A percentile compares a stretch with the other conserved stretches of the same genome.
Conservation (phyloP, 2,113 vertebrate genomes). For the Tachysurus vachellii region DNA sequence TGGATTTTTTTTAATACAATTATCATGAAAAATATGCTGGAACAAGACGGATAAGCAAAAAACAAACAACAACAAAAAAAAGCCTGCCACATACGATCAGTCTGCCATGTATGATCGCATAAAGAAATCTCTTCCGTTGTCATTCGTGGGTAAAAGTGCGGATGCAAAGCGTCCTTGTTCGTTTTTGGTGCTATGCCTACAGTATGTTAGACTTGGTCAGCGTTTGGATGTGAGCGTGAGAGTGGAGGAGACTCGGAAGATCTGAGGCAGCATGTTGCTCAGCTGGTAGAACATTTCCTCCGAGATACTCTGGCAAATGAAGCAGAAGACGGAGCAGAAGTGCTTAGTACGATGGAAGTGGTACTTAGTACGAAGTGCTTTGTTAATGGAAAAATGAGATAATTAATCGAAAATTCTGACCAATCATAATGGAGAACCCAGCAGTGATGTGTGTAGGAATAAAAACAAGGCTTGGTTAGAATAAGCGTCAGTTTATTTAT, state of each 20-base stretch:
- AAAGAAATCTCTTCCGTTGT: neutral
- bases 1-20: neutral
- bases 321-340: neutral
- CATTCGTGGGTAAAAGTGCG: neutral
- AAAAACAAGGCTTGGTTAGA: neutral
- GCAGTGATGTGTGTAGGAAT: neutral
- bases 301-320: constrained; percentile 87
- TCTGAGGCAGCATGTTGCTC: constrained; percentile 98
- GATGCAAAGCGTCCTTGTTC: neutral
- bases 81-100: neutral
- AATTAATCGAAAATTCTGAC: neutral
- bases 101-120: too few relatives aligned
- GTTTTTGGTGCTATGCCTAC: neutral
- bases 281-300: constrained; percentile 98
- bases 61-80: neutral
- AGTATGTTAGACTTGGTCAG: constrained; percentile 54
- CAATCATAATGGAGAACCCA: neutral
- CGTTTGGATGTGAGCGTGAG: constrained; percentile 80
- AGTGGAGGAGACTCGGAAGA: constrained; percentile 95
- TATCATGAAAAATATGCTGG: neutral
- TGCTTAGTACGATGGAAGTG: too few relatives aligned
- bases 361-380: too few relatives aligned
- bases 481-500: neutral
- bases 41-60: too few relatives aligned
- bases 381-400: neutral